phyloP scores from a whole-genome alignment of 1,140 invertebrate species.

The Bilobella aurantiaca region DNA sequence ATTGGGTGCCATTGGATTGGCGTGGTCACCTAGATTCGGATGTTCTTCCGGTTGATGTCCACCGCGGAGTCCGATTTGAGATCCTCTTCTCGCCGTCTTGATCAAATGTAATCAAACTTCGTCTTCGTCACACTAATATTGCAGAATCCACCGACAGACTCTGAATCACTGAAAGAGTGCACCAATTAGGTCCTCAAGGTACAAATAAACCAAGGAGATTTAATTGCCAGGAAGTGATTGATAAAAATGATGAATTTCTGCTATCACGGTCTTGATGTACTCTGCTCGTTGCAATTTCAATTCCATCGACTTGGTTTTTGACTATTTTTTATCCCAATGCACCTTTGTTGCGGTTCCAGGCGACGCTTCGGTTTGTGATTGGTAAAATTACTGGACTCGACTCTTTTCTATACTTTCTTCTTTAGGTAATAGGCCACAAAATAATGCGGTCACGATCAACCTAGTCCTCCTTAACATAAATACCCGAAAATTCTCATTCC shows the following conservation, averaged over 20 bases:
- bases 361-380: too few relatives aligned
- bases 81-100: constrained; percentile 1
- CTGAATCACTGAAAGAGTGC: background rate
- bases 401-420: too few relatives aligned
- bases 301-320: too few relatives aligned
- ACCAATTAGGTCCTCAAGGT: background rate
- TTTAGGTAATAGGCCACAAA: too few relatives aligned
- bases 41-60: background rate
- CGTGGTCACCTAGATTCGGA: background rate
- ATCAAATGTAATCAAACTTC: background rate
- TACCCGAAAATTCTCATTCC: too few relatives aligned
- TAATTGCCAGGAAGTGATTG: constrained; percentile 5
- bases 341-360: too few relatives aligned
- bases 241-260: background rate
- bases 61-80: background rate
- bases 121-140: background rate
- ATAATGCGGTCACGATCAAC: too few relatives aligned
- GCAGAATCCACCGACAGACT: background rate
- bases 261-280: too few relatives aligned
- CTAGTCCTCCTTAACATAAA: too few relatives aligned
- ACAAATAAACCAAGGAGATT: background rate
- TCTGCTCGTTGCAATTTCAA: too few relatives aligned
- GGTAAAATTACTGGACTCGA: too few relatives aligned
- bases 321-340: too few relatives aligned
- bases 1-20: constrained; percentile 27